Conservation (phyloP, 2,797 vertebrate genomes). For the Prionace glauca region DNA sequence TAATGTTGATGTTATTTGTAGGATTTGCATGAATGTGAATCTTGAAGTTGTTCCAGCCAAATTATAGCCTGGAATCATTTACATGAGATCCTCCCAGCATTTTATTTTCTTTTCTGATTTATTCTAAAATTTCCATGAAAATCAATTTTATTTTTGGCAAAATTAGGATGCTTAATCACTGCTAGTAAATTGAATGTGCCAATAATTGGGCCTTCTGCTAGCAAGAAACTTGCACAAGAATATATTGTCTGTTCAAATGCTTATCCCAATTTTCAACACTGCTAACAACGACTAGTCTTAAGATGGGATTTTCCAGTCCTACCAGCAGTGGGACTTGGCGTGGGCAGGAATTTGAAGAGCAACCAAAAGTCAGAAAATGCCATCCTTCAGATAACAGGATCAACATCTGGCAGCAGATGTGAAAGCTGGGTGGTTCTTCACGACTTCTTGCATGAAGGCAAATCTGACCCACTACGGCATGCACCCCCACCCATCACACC, state of each 20-base stretch:
- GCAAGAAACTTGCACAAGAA: not conserved
- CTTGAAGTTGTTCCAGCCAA: not conserved
- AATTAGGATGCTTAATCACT: not conserved
- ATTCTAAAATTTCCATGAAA: not conserved
- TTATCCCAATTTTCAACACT: not conserved
- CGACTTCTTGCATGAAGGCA: not conserved
- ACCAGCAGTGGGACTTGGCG: too few relatives aligned
- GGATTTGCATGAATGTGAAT: not conserved
- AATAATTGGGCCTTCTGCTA: not conserved
- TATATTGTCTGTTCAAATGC: not conserved
- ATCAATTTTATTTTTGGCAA: not conserved
- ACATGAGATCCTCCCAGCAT: not conserved
- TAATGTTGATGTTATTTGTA: not conserved
- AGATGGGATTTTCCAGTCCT: too few relatives aligned
- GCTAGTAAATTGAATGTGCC: not conserved
- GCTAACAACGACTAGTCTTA: not conserved
- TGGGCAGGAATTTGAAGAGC: too few relatives aligned
- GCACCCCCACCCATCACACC: too few relatives aligned
- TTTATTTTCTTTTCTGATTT: not conserved
- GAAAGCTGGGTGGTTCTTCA: not conserved
- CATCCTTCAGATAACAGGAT: not conserved
- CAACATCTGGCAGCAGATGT: not conserved
- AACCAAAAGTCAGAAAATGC: too few relatives aligned
- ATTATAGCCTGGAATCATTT: not conserved
- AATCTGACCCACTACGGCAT: too few relatives aligned